These are phyloP conservation scores for Dendroctonus ponderosae DNA, from an alignment of 1,140 invertebrate genomes.

Conservation along the genomic window DNA sequence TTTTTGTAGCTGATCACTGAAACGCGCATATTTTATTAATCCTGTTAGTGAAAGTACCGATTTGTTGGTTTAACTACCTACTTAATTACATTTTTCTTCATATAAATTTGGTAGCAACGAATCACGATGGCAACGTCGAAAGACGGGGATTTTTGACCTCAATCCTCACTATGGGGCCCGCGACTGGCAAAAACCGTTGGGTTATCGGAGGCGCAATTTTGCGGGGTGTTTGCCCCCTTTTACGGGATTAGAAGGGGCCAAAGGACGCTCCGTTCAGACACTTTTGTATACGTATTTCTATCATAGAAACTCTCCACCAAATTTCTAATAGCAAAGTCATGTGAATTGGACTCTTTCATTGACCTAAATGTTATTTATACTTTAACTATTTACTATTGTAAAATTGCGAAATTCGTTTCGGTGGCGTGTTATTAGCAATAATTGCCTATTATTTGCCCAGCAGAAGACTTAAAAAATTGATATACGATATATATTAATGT, in stretches of 20 bases:
- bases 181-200: conserved; percentile 15
- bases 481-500: too few relatives aligned
- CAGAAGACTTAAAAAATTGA: background rate
- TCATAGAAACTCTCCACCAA: too few relatives aligned
- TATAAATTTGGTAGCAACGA: too few relatives aligned
- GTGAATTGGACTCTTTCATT: too few relatives aligned
- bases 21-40: too few relatives aligned
- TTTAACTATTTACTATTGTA: background rate
- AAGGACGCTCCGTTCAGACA: background rate
- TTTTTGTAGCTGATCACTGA: too few relatives aligned
- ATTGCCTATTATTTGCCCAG: background rate
- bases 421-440: background rate
- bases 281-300: background rate
- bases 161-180: conserved; percentile 4
- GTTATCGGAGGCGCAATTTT: conserved; percentile 1
- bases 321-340: too few relatives aligned
- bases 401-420: background rate
- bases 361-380: too few relatives aligned
- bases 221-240: conserved; percentile 23
- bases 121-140: too few relatives aligned
- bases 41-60: too few relatives aligned
- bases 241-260: conserved; percentile 1
- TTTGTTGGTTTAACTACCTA: too few relatives aligned
- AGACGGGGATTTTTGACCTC: conserved; percentile 22
- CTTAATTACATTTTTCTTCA: too few relatives aligned